phyloP scores from a whole-genome alignment of 2,797 vertebrate species.

The Paramormyrops hopkinsi region DNA sequence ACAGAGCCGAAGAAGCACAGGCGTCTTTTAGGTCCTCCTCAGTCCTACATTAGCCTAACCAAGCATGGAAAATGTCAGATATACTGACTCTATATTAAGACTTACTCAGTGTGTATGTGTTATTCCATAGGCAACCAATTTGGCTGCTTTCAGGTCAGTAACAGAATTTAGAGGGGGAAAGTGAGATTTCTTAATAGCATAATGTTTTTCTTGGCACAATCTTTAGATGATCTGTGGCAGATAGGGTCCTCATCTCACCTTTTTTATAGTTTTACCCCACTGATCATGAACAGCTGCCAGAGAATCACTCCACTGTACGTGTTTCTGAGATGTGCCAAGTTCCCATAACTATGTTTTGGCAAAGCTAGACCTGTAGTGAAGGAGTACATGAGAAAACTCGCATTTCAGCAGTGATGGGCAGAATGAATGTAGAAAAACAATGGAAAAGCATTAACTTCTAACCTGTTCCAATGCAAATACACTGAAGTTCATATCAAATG shows the following conservation, averaged over 20 bases:
- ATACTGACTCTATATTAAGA: background rate
- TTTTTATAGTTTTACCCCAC: background rate
- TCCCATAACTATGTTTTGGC: background rate
- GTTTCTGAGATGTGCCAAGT: background rate
- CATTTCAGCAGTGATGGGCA: slow-evolving; percentile 15
- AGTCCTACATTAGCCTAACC: slow-evolving; percentile 3
- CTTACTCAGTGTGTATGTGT: background rate
- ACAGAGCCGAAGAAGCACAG: slow-evolving; percentile 25
- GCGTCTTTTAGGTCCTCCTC: slow-evolving; percentile 27
- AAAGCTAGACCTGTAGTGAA: background rate
- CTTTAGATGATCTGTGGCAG: background rate
- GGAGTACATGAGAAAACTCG: background rate
- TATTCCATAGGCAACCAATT: background rate
- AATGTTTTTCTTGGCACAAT: background rate
- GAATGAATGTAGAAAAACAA: slow-evolving; percentile 16
- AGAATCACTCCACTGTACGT: background rate
- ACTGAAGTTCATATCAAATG: slow-evolving; percentile 20
- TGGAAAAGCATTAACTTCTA: slow-evolving; percentile 21
- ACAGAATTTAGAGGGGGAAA: background rate
- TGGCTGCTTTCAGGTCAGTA: background rate
- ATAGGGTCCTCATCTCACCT: background rate
- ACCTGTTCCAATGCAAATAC: slow-evolving; percentile 30
- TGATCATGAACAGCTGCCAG: background rate
- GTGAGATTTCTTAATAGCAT: background rate
- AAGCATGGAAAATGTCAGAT: background rate